phyloP scores from a whole-genome alignment of 1,140 invertebrate genomes.

The Trachymyrmex cornetzi region DNA sequence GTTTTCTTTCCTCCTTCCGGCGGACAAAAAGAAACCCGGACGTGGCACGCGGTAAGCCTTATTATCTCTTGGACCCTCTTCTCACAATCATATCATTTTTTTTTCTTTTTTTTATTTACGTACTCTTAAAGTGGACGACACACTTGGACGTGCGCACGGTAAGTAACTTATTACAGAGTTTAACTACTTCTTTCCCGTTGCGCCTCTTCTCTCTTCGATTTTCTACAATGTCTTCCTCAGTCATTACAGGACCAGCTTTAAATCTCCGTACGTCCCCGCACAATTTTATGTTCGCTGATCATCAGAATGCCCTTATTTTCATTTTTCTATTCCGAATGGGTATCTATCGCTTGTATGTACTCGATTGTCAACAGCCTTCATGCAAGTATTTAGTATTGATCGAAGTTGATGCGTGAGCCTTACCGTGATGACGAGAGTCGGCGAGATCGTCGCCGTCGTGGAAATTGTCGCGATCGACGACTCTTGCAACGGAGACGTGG shows the following conservation, averaged over 20 bases:
- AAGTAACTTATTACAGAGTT: slow-evolving; percentile 75
- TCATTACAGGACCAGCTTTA: slow-evolving; percentile 68
- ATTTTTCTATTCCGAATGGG: slow-evolving; percentile 48
- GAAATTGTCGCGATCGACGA: slow-evolving; percentile 49
- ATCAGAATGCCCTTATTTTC: slow-evolving; percentile 59
- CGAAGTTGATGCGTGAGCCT: slow-evolving; percentile 24
- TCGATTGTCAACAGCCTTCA: slow-evolving; percentile 74
- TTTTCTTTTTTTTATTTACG: slow-evolving; percentile 65
- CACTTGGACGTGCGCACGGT: slow-evolving; percentile 79
- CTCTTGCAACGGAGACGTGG: background rate
- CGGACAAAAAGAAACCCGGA: slow-evolving; percentile 64
- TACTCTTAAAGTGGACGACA: slow-evolving; percentile 79
- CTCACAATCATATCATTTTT: slow-evolving; percentile 67
- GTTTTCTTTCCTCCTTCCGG: slow-evolving; percentile 62
- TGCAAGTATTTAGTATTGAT: slow-evolving; percentile 58
- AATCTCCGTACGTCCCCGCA: slow-evolving; percentile 13
- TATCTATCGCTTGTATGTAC: slow-evolving; percentile 53
- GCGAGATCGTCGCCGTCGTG: slow-evolving; percentile 41
- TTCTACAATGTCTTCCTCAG: slow-evolving; percentile 41
- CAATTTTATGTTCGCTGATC: slow-evolving; percentile 7
- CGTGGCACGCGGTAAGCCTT: slow-evolving; percentile 71
- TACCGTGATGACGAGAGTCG: slow-evolving; percentile 44
- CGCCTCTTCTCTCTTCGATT: slow-evolving; percentile 50
- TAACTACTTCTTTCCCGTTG: slow-evolving; percentile 67
- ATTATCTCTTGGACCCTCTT: slow-evolving; percentile 78